Evolutionary conservation across 1,140 invertebrate species (phyloP), one percentile per base, ranked within the genome.

Genomic region (Diorhabda sublineata): DNA sequence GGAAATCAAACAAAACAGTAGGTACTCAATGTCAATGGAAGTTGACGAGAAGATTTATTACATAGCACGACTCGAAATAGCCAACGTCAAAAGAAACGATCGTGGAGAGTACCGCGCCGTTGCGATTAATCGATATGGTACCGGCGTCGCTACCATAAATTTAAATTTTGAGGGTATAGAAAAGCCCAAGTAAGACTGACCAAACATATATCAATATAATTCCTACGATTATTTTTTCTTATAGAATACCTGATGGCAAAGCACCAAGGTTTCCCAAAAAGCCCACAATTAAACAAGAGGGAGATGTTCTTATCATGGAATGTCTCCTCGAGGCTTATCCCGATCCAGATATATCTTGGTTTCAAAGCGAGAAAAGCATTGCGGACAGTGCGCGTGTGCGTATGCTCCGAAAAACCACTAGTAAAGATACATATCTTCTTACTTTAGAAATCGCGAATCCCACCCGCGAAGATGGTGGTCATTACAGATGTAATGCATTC

Each of bases 401-500:
- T 84, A 95, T 95, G 91, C 91, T 88, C 57, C 86, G 91, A 74
- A 94, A 94, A 82, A 88, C 89, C 26, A 90, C 88, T 45, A 91
- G 90, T 73, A 95, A 95, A 86, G 94, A 98, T 82, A 91, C 88
- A 56, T 98, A 95, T 82, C 86, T 94, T 73, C 88, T 98, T 56
- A 93, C 91, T 44, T 87, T 98, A 79, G 93, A 96, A 85, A 96
- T 98, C 77, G 90, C 89, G 79, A 95, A 96, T 84, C 97, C 98
- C 43, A 95, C 92, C 64, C 91, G 91, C 78, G 91, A 93, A 78
- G 98, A 99, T 82, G 97, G 96, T 74, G 98, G 98, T 70, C 95
- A 96, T 83, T 99, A 99, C 85, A 90, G 97, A 79, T 99, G 97
- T 87, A 99, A 98, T 84, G 98, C 97, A 69, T 94, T 96, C 85